Base-by-base conservation (phyloP, 2,113 vertebrate genomes). In the Chiloscyllium plagiosum region DNA sequence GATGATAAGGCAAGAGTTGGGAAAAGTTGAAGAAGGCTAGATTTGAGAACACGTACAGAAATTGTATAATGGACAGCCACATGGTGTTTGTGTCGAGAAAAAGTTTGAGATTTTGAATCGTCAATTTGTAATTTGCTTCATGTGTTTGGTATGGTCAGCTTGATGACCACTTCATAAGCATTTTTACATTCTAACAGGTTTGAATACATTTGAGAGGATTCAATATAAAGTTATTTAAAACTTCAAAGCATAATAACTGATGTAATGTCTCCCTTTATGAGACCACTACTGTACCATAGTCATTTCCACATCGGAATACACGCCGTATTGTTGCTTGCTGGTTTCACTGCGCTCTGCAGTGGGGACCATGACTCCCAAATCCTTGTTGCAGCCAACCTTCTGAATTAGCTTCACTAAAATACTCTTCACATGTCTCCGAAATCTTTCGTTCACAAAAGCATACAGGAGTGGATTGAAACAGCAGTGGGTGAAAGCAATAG, bases 291-390 rank as follows among this genome's bases (percentile, higher is more conserved):
- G 70, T 1, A 95, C 94, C 94, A 72, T 15, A 52, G 94, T 95
- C 94, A 95, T 95, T 52, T 95, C 94, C 42, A 95, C 94, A 2
- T 95, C 94, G 33, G 94, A 95, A 29, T 70, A 95, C 94, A 76
- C 5, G 69, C 69, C 26, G 26, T 76, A 52, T 47, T 95, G 94
- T 68, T 95, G 94, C 69, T 95, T 95, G 94, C 94, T 95, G 37
- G 69, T 42, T 72, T 95, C 94, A 72, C 94, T 96, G 20, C 52
- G 78, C 52, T 96, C 78, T 66, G 42, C 69, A 29, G 94, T 72
- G 98, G 98, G 99, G 0, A 98, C 98, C 0, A 98, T 99, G 0
- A 96, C 97, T 56, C 98, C 98, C 96, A 98, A 98, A 96, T 99
- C 99, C 69, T 98, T 99, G 8, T 37, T 6, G 96, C 96, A 87